Conservation (phyloP, 2,797 vertebrate species). For the Sebastes minor region DNA sequence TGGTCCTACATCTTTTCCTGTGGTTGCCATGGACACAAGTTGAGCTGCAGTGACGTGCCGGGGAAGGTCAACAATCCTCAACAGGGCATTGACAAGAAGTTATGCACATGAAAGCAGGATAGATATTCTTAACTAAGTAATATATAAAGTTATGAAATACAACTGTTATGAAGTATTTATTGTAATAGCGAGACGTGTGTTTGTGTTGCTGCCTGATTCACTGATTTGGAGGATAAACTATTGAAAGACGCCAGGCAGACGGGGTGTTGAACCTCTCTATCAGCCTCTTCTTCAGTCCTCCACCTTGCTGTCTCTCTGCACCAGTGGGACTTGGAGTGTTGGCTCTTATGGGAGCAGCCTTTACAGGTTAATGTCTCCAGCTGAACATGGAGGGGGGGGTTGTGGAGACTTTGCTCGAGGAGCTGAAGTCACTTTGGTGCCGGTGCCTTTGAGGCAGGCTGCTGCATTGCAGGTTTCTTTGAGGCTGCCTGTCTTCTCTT, state of each 20-base stretch:
- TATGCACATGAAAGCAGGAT: not conserved
- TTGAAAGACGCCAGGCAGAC: too few species aligned
- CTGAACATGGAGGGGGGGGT: not conserved
- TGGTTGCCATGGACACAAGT: not conserved
- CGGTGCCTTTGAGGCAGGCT: not conserved
- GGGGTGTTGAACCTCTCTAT: too few species aligned
- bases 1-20: not conserved
- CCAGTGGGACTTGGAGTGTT: not conserved
- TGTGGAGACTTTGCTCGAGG: not conserved
- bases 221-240: not conserved
- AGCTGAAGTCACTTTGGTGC: not conserved
- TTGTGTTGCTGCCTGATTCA: not conserved
- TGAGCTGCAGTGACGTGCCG: not conserved
- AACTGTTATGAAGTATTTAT: not conserved
- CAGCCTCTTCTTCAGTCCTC: too few species aligned
- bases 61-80: not conserved
- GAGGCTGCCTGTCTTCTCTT: not conserved
- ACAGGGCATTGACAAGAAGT: not conserved
- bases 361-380: slow-evolving; percentile 7
- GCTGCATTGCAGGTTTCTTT: not conserved
- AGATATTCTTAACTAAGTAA: not conserved
- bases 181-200: not conserved
- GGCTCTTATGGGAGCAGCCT: not conserved
- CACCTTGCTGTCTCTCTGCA: too few species aligned
- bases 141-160: not conserved